These are phyloP conservation scores for Cancer borealis DNA, from an alignment of 2,888 invertebrate genomes.

Conservation along the genomic window DNA sequence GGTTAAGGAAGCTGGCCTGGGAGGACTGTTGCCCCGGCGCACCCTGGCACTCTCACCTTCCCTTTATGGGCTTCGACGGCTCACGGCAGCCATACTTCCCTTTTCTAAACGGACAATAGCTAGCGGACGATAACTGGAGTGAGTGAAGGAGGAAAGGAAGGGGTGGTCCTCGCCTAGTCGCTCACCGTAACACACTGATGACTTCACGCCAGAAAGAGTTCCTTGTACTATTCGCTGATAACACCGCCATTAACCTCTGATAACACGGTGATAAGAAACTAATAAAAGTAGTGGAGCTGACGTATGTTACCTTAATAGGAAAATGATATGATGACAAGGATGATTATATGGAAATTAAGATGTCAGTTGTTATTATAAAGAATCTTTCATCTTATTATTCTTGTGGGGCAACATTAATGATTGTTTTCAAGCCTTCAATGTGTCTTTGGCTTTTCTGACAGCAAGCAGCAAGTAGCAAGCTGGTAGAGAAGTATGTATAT, in stretches of 20 bases:
- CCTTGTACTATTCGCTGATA: neutral
- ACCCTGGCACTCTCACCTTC: conserved; percentile 17
- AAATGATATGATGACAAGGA: neutral
- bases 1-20: conserved; percentile 47
- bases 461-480: too few relatives aligned
- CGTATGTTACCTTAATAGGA: neutral
- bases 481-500: too few relatives aligned
- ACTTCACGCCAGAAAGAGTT: neutral
- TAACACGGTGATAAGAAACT: neutral
- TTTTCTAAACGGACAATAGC: conserved; percentile 55
- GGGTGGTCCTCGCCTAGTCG: neutral
- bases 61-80: conserved; percentile 31
- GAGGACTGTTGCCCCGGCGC: conserved; percentile 14
- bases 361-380: too few relatives aligned
- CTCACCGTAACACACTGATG: neutral
- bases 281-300: neutral
- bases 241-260: neutral
- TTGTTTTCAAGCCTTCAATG: too few relatives aligned
- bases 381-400: too few relatives aligned
- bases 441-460: too few relatives aligned
- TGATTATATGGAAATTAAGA: neutral
- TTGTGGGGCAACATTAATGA: too few relatives aligned
- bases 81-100: conserved; percentile 18
- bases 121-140: conserved; percentile 5
- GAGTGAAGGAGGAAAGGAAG: neutral